Evolutionary conservation across 1,140 invertebrate genomes (phyloP).

Genomic region (Gryllus bimaculatus): DNA sequence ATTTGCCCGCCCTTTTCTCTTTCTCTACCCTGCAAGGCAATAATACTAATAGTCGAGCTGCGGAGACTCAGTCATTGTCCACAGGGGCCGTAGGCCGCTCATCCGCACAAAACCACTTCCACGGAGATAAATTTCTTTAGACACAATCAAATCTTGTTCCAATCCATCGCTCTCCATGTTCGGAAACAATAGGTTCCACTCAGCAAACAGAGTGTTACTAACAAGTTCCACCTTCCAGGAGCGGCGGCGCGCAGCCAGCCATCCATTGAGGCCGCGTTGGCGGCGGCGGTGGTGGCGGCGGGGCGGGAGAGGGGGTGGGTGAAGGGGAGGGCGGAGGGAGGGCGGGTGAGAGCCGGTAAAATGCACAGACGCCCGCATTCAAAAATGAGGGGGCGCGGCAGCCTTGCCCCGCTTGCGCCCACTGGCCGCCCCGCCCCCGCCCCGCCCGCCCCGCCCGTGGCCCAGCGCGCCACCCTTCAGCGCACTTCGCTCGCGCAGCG

Average conservation of each 20-base stretch:
- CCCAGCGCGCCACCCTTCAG: too few relatives aligned
- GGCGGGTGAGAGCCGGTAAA: not conserved
- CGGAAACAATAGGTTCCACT: conserved; percentile 3
- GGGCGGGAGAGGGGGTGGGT: too few relatives aligned
- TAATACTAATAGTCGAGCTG: too few relatives aligned
- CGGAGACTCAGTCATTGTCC: not conserved
- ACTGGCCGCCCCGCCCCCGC: too few relatives aligned
- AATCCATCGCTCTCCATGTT: not conserved
- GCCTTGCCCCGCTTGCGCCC: too few relatives aligned
- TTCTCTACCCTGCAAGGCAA: too few relatives aligned
- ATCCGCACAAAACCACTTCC: conserved; percentile 3
- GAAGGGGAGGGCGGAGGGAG: too few relatives aligned
- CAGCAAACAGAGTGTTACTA: conserved; percentile 4
- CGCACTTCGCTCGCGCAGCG: too few relatives aligned
- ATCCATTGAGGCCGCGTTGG: not conserved
- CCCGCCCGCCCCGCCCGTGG: too few relatives aligned
- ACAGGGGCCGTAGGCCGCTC: not conserved
- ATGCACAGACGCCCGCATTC: not conserved
- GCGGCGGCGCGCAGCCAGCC: not conserved
- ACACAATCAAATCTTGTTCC: conserved; percentile 4
- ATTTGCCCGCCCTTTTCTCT: too few relatives aligned
- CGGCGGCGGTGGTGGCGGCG: not conserved
- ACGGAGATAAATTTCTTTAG: not conserved
- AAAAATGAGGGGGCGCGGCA: not conserved
- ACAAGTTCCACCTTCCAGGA: not conserved